These are phyloP conservation scores for Probosciger aterrimus DNA, from an alignment of 2,113 vertebrate genomes.

Conservation along the genomic window DNA sequence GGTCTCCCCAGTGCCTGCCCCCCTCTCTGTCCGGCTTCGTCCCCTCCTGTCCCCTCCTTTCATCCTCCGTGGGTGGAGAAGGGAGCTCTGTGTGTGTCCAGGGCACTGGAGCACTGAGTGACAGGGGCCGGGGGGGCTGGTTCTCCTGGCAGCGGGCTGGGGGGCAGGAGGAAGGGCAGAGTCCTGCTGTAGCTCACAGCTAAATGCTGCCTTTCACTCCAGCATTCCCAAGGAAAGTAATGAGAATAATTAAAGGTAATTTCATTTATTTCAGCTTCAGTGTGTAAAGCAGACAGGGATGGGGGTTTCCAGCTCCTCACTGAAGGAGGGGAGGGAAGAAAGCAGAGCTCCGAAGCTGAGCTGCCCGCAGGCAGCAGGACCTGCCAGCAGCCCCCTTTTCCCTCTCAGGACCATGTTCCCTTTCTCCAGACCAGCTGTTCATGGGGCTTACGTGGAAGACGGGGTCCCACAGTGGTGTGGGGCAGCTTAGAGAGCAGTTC, in stretches of 20 bases:
- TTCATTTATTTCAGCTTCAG: conserved; percentile 52
- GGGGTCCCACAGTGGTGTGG: fast-evolving
- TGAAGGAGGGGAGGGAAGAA: neutral
- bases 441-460: neutral
- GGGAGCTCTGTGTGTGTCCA: neutral
- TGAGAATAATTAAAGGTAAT: conserved; percentile 73
- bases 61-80: neutral
- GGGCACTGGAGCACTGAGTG: neutral
- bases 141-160: neutral
- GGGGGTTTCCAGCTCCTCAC: neutral
- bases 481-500: neutral
- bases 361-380: neutral
- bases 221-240: conserved; percentile 56
- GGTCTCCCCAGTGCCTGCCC: neutral
- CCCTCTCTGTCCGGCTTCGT: fast-evolving
- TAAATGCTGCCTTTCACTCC: conserved; percentile 61
- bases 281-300: neutral
- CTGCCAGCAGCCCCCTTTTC: neutral
- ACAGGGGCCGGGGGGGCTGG: neutral
- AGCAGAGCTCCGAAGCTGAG: neutral
- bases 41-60: conserved; percentile 7
- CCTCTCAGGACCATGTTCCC: fast-evolving
- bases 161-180: conserved; percentile 44
- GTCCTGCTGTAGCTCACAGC: conserved; percentile 49
- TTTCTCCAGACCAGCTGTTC: fast-evolving